Base-by-base conservation (phyloP, 1,140 invertebrate species). In the Drosophila saltans region DNA sequence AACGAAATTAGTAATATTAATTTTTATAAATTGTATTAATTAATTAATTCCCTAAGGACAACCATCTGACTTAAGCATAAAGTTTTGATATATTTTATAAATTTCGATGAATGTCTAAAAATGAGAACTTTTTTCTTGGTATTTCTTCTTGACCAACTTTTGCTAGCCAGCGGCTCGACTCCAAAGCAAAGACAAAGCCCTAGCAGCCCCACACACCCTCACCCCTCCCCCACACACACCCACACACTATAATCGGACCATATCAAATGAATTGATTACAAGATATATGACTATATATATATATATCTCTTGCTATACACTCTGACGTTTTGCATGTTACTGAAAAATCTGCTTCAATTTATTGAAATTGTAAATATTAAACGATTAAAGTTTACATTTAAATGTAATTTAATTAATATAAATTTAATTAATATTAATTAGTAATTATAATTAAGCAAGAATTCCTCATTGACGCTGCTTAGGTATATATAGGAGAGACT, bases 301-400 rank as follows among this genome's bases (percentile, higher is more conserved):
- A 43, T n/a, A 52, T 26, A 16, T 52, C n/a, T 56, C 57, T 67
- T 48, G 52, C 78, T 43, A 70, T 68, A 45, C 71, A 16, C 16
- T 16, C 16, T 78, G 84, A 89, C 84, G 80, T 88, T 88, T 88
- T 88, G 84, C 84, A 88, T 89, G 84, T 88, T 88, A 88, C 84
- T 84, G 84, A 88, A 89, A 89, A 89, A 88, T 88, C 84, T 88
- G 84, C 84, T 88, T 88, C 84, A 88, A 88, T 89, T 76, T 78
- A 26, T 52, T 52, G 45, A 52, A 73, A 83, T 80, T 69, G 61
- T 74, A 66, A 69, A 52, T 52, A 52, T 26, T 52, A 52, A 8
- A 52, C 2, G 26, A 21, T 21, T 11, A 43, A 52, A 26, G 21
- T 26, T 52, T 52, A 52, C 45, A 75, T 69, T 69, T 71, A 62